Evolutionary conservation across 2,797 vertebrate species (phyloP).

Genomic region (Chaetodon trifasciatus): DNA sequence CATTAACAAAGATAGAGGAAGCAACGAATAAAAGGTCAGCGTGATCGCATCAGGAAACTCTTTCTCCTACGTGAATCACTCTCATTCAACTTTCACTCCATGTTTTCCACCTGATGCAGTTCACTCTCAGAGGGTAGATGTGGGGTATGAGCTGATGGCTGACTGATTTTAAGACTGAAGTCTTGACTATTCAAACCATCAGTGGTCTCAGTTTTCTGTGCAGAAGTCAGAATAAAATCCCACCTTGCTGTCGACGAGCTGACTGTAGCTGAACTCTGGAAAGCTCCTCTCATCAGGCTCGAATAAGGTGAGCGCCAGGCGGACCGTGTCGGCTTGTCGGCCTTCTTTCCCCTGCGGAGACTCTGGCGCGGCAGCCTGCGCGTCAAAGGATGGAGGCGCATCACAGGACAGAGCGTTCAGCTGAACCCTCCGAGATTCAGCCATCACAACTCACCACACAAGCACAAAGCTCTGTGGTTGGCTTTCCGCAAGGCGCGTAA

Average conservation of each 20-base stretch:
- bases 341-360: not conserved
- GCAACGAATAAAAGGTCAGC: no score
- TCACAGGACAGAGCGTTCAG: constrained; percentile 83
- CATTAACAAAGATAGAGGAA: no score
- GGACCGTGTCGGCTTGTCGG: constrained; percentile 68
- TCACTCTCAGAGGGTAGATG: no score
- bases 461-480: not conserved
- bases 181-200: not conserved
- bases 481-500: rapidly evolving
- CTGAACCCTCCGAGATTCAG: constrained; percentile 88
- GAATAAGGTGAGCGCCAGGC: constrained; percentile 88
- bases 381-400: constrained; percentile 65
- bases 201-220: no score
- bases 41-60: no score
- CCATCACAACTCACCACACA: constrained; percentile 77
- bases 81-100: no score
- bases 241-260: constrained; percentile 87
- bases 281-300: constrained; percentile 89
- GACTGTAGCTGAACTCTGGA: constrained; percentile 92
- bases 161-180: not conserved
- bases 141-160: no score
- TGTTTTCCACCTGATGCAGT: no score
- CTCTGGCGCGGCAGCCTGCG: constrained; percentile 47
- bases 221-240: not conserved
- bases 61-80: no score